Percentiles rank a stretch among this genome's conserved stretches.
phyloP scores from a whole-genome alignment of 2,888 invertebrate species.

The Tipula unca region DNA sequence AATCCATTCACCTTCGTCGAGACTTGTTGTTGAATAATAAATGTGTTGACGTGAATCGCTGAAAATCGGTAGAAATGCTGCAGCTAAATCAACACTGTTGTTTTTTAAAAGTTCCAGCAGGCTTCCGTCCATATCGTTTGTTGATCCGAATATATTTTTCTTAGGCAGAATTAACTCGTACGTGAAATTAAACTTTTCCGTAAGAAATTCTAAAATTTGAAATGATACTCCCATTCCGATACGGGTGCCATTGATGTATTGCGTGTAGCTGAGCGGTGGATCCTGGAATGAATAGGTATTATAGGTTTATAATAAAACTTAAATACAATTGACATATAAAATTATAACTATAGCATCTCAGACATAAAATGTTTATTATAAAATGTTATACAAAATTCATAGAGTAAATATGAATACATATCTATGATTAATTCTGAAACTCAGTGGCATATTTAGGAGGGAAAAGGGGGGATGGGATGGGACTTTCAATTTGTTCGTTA shows the following conservation, averaged over 20 bases:
- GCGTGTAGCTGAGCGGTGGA: conserved; percentile 52
- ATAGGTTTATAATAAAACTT: not conserved
- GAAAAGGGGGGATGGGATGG: too few relatives aligned
- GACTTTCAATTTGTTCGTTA: too few relatives aligned
- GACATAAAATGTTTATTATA: too few relatives aligned
- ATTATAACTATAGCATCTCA: too few relatives aligned
- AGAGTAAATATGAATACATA: too few relatives aligned
- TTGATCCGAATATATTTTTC: conserved; percentile 51
- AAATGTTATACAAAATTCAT: too few relatives aligned
- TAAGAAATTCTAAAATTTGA: conserved; percentile 57
- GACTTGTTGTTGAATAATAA: conserved; percentile 49
- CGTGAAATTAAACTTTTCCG: conserved; percentile 61
- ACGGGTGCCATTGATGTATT: conserved; percentile 46
- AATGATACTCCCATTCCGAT: conserved; percentile 65
- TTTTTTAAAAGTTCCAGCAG: conserved; percentile 54
- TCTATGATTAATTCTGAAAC: too few relatives aligned
- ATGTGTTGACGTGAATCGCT: conserved; percentile 48
- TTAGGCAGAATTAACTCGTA: conserved; percentile 59
- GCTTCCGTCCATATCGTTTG: conserved; percentile 46
- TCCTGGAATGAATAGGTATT: conserved; percentile 34
- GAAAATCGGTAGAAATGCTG: conserved; percentile 65
- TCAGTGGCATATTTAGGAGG: too few relatives aligned
- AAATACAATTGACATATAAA: too few relatives aligned
- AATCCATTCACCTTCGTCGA: conserved; percentile 70
- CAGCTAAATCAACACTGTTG: conserved; percentile 63